Conservation (phyloP, 2,797 vertebrate species). For the Scolopax bukidnonensis region DNA sequence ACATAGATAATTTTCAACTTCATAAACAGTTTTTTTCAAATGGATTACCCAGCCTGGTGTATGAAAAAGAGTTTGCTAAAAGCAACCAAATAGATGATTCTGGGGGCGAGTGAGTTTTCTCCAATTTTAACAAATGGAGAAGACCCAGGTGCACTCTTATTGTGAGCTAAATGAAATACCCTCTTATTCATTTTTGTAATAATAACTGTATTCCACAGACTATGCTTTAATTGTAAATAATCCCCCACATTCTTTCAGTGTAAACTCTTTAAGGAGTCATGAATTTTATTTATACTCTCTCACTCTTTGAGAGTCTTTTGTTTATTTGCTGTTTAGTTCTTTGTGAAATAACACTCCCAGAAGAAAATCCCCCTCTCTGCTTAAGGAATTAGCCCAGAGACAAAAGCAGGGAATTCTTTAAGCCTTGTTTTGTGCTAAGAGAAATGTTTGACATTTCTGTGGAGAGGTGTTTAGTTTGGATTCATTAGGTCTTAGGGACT, state of each 20-base stretch:
- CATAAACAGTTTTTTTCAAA: constrained; percentile 7
- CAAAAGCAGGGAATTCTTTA: constrained; percentile 93
- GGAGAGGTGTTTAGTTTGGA: constrained; percentile 95
- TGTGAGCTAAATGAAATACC: constrained; percentile 71
- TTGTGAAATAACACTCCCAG: constrained; percentile 87
- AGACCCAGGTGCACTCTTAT: constrained; percentile 76
- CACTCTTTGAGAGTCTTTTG: constrained; percentile 86
- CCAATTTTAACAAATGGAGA: constrained; percentile 47
- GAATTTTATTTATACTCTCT: constrained; percentile 89
- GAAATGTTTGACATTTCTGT: constrained; percentile 95
- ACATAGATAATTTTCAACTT: background rate
- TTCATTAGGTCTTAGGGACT: constrained; percentile 95
- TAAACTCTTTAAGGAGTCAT: constrained; percentile 89
- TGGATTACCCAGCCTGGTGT: background rate
- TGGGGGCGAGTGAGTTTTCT: constrained; percentile 57
- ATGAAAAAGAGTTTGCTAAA: background rate
- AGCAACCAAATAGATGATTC: background rate
- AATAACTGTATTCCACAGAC: constrained; percentile 80
- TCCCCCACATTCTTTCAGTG: constrained; percentile 84
- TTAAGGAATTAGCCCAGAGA: constrained; percentile 94
- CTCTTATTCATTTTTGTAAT: constrained; percentile 75
- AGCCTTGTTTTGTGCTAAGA: constrained; percentile 92
- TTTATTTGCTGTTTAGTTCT: constrained; percentile 88
- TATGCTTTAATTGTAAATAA: constrained; percentile 85
- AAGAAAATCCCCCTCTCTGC: constrained; percentile 89